Base-by-base conservation (phyloP, 2,113 vertebrate species). In the Megaceryle maxima region DNA sequence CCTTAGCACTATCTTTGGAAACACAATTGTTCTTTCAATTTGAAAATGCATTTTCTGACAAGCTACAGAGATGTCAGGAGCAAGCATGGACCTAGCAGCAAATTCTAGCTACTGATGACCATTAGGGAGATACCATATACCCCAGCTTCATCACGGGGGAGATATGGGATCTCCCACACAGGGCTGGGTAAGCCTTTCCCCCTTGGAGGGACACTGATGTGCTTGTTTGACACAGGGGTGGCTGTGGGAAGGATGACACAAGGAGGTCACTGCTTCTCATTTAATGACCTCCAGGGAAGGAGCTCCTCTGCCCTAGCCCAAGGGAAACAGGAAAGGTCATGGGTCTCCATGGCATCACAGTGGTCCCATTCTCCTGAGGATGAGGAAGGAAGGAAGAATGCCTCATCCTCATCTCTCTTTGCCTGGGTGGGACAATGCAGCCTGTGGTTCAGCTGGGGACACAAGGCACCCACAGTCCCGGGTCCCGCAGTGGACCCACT, bases 311-410 rank as follows among this genome's bases (percentile, higher is more conserved):
- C 13, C 28, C 31, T 62, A 39, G n/a, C 16, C 37, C 79, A 20
- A 13, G 13, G 37, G 19, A 82, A 33, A 18, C 1, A 1, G n/a
- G 66, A 67, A 41, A 46, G 17, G 17, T 35, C 50, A 11, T 22
- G n/a, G 18, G 5, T 78, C 18, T 66, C 73, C 0, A 0, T 26
- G 46, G 46, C 11, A 66, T 35, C 0, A 0, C 20, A 9, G 35
- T 41, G 37, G 16, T 64, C 35, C 56, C 20, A 19, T 62, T 19
- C 41, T 77, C 69, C 41, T 41, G 68, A 62, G 31, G 37, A 53
- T 13, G 66, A 63, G 25, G 56, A 60, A 57, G 24, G 51, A 84
- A 33, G n/a, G n/a, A 37, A 37, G 37, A 37, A 50, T 10, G 20
- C 16, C 21, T 81, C 59, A 75, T 28, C 28, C 43, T 67, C 75